Evolutionary conservation across 2,113 vertebrate species (phyloP), one percentile per base, ranked within the genome.

Genomic region (Sminthopsis crassicaudata): DNA sequence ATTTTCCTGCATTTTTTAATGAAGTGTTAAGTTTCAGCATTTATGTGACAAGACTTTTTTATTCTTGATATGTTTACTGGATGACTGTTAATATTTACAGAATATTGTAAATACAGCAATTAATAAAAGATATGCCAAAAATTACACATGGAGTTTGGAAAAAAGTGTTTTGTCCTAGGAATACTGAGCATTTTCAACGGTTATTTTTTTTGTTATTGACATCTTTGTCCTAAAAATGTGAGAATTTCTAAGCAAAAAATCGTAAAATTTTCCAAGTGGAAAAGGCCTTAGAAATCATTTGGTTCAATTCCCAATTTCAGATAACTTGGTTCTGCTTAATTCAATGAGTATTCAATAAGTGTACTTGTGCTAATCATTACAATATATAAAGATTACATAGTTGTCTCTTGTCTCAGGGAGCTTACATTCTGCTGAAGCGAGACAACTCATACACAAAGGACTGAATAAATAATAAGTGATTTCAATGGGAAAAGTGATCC

Each of bases 51-150:
- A 90, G 55, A n/a, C 26, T 92, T 91, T 97, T 96, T 60, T 96
- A 96, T 60, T 50, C 50, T 91, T 92, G 52, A 26, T 95, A 55
- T 97, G 89, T 90, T 96, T 97, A 54, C 94, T 95, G 96, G 84
- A 93, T 53, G 93, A 90, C 36, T 95, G 53, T 91, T 95, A 88
- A 2, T 93, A 90, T 95, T 95, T 84, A 60, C 88, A 89, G 2
- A 97, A 76, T 96, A 96, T 96, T 97, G 88, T 96, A 97, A 97
- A 97, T 96, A 96, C 24, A 96, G 53, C 26, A 60, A 46, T 91
- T 97, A 97, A 97, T 96, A 98, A 98, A 97, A 46, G 67, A 27
- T 52, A 48, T 2, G 30, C n/a, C 92, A 60, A 93, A n/a, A 51
- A 26, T 51, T 11, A 16, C 0, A 2, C 0, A 27, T 92, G 67